Base-by-base conservation (phyloP, 2,888 invertebrate species). In the Sylvicola cinctus region DNA sequence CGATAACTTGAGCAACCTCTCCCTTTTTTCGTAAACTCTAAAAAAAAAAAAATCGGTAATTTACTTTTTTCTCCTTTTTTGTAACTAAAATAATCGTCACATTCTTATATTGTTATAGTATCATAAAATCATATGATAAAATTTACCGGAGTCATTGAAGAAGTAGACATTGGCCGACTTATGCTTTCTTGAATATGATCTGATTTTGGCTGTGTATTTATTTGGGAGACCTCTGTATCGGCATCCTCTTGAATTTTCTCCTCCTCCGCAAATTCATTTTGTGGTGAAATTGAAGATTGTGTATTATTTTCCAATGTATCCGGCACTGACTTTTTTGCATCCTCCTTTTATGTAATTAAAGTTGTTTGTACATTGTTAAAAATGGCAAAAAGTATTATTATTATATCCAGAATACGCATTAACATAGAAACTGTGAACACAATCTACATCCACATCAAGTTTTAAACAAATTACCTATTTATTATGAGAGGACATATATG, bases 1-100 rank as follows among this genome's bases (percentile, higher is more conserved):
- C 93, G 37, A 95, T 77, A 3, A 91, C 93, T 51, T 85, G 84
- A 1, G 90, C 95, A 40, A 95, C 83, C 61, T 95, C 93, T 33
- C 79, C 75, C 58, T 84, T 83, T 50, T 75, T 75, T 33, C 75
- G 66, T 44, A 65, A 55, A 41, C 70, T 67, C 68, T 66, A 47
- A 25, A 45, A 45, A 43, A 39, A 36, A 38, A 42, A 31, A 33
- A 16, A 11, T 12, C 11, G 7, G 35, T 35, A 29, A 38, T n/a
- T 36, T 12, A 29, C 32, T 12, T 33, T 14, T 15, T 32, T 16
- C 10, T 36, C 36, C 26, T 36, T 32, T n/a, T 26, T 8, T 8
- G 8, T 10, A 26, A 10, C 26, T 26, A 10, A n/a, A 30, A 32
- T 36, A 20, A 17, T 35, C 32, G n/a, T n/a, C n/a, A n/a, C n/a